Conservation (phyloP, 2,888 invertebrate genomes). For the Trissolcus brochymenae region DNA sequence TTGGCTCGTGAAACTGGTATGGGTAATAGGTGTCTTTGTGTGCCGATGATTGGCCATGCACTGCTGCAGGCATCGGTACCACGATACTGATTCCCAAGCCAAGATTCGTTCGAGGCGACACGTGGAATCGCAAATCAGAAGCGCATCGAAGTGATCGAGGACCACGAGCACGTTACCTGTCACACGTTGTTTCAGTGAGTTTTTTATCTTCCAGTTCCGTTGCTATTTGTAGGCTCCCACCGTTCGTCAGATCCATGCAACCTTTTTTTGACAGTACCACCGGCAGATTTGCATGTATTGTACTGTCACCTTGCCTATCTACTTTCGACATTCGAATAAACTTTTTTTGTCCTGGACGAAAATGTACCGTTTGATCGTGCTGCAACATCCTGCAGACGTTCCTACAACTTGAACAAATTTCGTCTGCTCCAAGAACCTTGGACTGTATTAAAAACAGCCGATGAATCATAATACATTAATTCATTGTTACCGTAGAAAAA, state of each 20-base stretch:
- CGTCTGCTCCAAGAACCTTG: background rate
- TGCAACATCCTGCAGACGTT: background rate
- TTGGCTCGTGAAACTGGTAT: constrained; percentile 18
- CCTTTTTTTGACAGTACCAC: constrained; percentile 6
- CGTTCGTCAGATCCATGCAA: constrained; percentile 36
- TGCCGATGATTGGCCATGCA: constrained; percentile 41
- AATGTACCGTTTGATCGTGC: no score
- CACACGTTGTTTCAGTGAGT: constrained; percentile 5
- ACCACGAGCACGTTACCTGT: constrained; percentile 7
- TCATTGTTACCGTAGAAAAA: no score
- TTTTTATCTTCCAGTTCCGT: constrained; percentile 11
- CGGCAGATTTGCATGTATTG: constrained; percentile 15
- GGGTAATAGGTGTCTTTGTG: constrained; percentile 48
- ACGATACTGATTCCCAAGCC: constrained; percentile 33
- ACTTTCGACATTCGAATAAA: constrained; percentile 39
- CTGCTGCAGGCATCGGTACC: constrained; percentile 14
- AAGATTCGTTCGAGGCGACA: constrained; percentile 47
- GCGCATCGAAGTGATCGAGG: constrained; percentile 25
- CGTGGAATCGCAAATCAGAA: constrained; percentile 46
- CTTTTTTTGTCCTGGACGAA: background rate
- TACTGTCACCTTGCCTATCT: constrained; percentile 18
- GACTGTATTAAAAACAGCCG: background rate
- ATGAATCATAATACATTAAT: no score
- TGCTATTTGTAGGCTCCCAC: constrained; percentile 15
- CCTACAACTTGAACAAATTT: background rate